A percentile compares a stretch with the other conserved stretches of the same genome.
phyloP scores from a whole-genome alignment of 2,113 vertebrate species.

The Meleagris gallopavo region DNA sequence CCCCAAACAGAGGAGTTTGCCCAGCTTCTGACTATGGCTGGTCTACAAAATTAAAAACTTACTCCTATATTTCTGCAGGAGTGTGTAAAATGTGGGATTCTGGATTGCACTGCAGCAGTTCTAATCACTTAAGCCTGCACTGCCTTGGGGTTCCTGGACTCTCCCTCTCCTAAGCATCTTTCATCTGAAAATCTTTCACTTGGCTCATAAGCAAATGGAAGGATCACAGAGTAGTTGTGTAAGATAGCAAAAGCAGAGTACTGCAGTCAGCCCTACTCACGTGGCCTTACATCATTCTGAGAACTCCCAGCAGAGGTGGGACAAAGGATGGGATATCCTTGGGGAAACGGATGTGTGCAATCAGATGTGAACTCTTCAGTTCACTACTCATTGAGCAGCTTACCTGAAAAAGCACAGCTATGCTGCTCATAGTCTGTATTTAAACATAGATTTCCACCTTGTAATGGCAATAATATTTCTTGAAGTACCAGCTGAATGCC shows the following conservation, averaged over 20 bases:
- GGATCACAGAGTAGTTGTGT: not conserved
- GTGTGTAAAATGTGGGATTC: not conserved
- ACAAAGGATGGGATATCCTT: not conserved
- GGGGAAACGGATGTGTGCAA: not conserved
- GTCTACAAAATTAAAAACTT: not conserved
- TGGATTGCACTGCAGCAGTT: not conserved
- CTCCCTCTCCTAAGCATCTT: not conserved
- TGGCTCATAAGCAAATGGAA: not conserved
- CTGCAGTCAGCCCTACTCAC: not conserved
- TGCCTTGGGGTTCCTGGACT: not conserved
- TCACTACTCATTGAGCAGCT: not conserved
- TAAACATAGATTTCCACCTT: not conserved
- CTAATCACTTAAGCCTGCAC: not conserved
- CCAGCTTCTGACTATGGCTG: not conserved
- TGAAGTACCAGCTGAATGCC: not conserved
- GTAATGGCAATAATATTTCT: not conserved
- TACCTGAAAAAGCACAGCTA: not conserved
- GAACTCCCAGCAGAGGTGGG: not conserved
- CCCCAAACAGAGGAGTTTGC: not conserved
- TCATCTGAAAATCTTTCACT: not conserved
- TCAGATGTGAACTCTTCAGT: not conserved
- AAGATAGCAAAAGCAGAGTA: not conserved
- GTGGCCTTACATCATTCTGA: not conserved
- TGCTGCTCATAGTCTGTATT: not conserved
- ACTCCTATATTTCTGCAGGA: not conserved